These are phyloP conservation scores for Ammodytes marinus DNA, from an alignment of 2,113 vertebrate genomes.

Conservation along the genomic window DNA sequence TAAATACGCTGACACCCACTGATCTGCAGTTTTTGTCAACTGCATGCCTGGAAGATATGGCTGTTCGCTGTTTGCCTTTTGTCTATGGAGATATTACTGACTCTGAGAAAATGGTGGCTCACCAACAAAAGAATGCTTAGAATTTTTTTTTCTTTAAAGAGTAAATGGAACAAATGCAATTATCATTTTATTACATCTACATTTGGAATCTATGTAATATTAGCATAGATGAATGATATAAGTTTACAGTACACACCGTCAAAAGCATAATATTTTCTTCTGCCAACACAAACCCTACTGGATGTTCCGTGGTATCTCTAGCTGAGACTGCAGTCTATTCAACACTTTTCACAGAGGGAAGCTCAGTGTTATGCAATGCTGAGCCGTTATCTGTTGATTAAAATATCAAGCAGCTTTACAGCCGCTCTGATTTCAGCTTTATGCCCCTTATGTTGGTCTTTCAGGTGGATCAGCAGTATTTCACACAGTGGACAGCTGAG, in stretches of 20 bases:
- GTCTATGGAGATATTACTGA: constrained; percentile 45
- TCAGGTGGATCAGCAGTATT: constrained; percentile 22
- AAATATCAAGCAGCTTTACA: constrained; percentile 39
- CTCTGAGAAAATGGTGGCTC: constrained; percentile 27
- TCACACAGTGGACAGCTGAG: constrained; percentile 24
- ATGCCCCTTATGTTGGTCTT: constrained; percentile 17
- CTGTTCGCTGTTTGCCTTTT: constrained; percentile 50
- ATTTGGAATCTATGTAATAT: constrained; percentile 3
- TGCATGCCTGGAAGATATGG: constrained; percentile 57
- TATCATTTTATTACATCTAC: constrained; percentile 11
- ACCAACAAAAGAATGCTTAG: constrained; percentile 19
- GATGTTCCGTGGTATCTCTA: not conserved
- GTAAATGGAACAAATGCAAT: constrained; percentile 21
- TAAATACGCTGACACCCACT: constrained; percentile 64
- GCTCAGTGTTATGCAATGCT: constrained; percentile 5
- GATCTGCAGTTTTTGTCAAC: constrained; percentile 56
- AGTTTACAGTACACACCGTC: not conserved
- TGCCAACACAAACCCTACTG: not conserved
- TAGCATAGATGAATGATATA: not conserved
- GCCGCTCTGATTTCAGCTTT: constrained; percentile 20
- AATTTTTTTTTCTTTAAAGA: not conserved
- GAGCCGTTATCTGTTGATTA: constrained; percentile 37
- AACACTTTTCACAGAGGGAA: constrained; percentile 19
- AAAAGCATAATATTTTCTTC: not conserved
- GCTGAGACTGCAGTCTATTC: constrained; percentile 23